Base-by-base conservation (phyloP, 2,888 invertebrate species). In the Germaria angustata region DNA sequence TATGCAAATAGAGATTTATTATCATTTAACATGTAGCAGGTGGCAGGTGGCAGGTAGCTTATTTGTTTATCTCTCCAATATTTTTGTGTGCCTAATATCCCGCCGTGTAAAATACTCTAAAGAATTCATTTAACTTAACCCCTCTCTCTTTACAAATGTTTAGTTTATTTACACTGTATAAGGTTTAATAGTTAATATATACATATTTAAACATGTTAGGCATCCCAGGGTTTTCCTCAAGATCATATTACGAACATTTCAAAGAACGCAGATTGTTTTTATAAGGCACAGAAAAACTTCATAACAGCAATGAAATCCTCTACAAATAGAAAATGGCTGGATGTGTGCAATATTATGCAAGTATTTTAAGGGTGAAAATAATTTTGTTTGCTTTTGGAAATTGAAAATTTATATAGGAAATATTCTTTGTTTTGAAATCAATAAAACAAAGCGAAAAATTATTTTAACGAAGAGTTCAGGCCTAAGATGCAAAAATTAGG, bases 191-290 rank as follows among this genome's bases (percentile, higher is more conserved):
- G 9, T 59, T 46, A 32, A 49, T 24, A 24, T 22, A 46, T 63
- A 15, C 22, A 20, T 68, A 39, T 53, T 7, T 28, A 15, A 28
- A 28, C 59, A 71, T 44, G 34, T n/a, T 49, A 41, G 69, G 51
- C 76, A 72, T 46, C 76, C 76, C 34, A 51, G 24, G 63, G 61
- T 51, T 78, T 73, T 78, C 20, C 65, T 41, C n/a, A 34, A 75
- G 73, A 73, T 82, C 81, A 71, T 63, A 66, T 82, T 82, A 79
- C 81, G 36, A n/a, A n/a, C 13, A 44, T 20, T 65, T 59, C 46
- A 51, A 73, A 59, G 22, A 34, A 36, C 34, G 11, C 34, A 57
- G 20, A 78, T 72, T 78, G 46, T 53, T 72, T 53, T 61, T 55
- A 51, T 13, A 13, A 39, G 11, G 36, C 34, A 65, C 20, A 41